phyloP scores from a whole-genome alignment of 2,888 invertebrate genomes.

The Rhingia rostrata region DNA sequence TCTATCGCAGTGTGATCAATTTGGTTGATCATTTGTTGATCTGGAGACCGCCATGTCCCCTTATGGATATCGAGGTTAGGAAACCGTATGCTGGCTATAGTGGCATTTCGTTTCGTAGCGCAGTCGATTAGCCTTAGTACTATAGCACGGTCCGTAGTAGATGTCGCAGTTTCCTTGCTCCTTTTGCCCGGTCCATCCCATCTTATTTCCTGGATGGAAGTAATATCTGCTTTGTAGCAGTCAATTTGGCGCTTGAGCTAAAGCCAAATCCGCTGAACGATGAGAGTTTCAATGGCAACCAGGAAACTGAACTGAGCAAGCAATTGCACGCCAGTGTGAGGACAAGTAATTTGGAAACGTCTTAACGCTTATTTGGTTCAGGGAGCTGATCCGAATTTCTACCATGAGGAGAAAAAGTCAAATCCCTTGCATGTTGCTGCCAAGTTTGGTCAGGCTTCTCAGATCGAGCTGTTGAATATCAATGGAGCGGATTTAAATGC shows the following conservation, averaged over 20 bases:
- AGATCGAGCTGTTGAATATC: slow-evolving; percentile 94
- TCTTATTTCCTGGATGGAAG: too few species aligned
- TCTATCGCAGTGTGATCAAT: too few species aligned
- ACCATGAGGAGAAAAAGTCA: slow-evolving; percentile 95
- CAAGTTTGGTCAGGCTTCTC: slow-evolving; percentile 94
- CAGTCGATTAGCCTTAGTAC: too few species aligned
- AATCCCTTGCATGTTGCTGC: slow-evolving; percentile 96
- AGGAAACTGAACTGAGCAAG: slow-evolving; percentile 91
- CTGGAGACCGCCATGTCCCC: too few species aligned
- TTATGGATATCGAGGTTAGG: too few species aligned
- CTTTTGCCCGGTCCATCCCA: too few species aligned
- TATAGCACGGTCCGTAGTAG: too few species aligned
- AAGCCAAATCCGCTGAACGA: slow-evolving; percentile 89
- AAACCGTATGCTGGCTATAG: too few species aligned
- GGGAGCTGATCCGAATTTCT: slow-evolving; percentile 98
- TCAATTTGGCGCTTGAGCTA: slow-evolving; percentile 92
- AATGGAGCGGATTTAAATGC: slow-evolving; percentile 97
- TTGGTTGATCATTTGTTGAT: too few species aligned
- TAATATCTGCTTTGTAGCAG: too few species aligned
- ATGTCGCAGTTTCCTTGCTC: too few species aligned
- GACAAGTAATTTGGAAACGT: slow-evolving; percentile 96
- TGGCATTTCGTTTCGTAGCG: too few species aligned
- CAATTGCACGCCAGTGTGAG: slow-evolving; percentile 98
- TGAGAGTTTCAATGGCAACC: slow-evolving; percentile 83
- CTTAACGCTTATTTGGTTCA: slow-evolving; percentile 95